These are phyloP conservation scores for Anorthoa munda DNA, from an alignment of 2,888 invertebrate genomes.

Conservation along the genomic window DNA sequence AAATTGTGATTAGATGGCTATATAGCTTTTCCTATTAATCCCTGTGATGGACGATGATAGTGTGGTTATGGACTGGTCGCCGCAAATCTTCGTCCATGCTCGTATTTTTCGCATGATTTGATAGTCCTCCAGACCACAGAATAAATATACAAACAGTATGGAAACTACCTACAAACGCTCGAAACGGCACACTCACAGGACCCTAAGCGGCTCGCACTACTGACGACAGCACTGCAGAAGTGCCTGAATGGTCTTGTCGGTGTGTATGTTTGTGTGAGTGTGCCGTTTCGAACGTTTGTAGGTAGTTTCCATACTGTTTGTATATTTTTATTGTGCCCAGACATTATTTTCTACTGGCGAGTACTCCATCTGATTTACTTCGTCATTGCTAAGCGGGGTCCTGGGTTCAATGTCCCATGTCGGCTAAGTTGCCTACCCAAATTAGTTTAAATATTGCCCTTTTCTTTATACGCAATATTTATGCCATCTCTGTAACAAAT, in stretches of 20 bases:
- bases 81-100: neutral
- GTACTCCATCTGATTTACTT: no score
- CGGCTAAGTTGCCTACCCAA: neutral
- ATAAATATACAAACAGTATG: no score
- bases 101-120: neutral
- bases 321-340: no score
- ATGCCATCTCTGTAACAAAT: constrained; percentile 1
- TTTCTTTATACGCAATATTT: neutral
- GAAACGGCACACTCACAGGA: no score
- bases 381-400: neutral
- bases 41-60: neutral
- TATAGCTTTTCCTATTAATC: neutral
- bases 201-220: no score
- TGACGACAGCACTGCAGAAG: no score
- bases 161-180: no score
- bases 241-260: no score
- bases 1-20: neutral
- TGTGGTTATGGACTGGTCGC: neutral
- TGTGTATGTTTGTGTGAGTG: no score
- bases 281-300: no score
- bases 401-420: neutral
- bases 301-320: no score
- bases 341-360: neutral
- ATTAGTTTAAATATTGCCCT: neutral
- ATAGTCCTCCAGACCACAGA: neutral